Conservation (phyloP, 1,140 invertebrate species). For the Leptonema lineaticorne region DNA sequence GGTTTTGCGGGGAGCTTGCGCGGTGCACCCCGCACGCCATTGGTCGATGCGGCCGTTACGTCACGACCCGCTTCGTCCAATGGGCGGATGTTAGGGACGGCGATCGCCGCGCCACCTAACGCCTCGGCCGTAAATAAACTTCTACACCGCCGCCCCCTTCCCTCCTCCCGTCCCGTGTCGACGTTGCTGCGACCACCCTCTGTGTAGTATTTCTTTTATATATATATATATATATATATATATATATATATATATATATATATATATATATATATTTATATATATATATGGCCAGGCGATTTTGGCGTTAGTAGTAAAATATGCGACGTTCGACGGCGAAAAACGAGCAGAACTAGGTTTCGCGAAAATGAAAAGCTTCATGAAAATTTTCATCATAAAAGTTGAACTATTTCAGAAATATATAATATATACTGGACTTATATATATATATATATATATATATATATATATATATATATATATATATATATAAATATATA, state of each 20-base stretch:
- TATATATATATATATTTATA: no score
- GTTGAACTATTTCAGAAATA: not conserved
- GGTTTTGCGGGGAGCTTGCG: constrained; percentile 39
- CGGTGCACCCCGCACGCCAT: constrained; percentile 32
- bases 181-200: no score
- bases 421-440: not conserved
- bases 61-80: constrained; percentile 45
- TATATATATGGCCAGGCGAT: no score
- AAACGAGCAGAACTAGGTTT: no score
- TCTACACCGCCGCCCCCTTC: no score
- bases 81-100: constrained; percentile 8
- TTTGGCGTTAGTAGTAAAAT: no score
- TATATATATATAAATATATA: not conserved
- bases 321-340: no score
- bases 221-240: no score
- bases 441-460: not conserved
- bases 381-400: not conserved
- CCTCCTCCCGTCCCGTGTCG: no score
- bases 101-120: not conserved
- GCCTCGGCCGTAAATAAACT: not conserved
- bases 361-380: no score
- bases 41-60: constrained; percentile 40
- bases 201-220: no score
- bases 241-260: no score
- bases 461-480: not conserved